phyloP scores from a whole-genome alignment of 2,797 vertebrate species.

The Myripristis jacobus region DNA sequence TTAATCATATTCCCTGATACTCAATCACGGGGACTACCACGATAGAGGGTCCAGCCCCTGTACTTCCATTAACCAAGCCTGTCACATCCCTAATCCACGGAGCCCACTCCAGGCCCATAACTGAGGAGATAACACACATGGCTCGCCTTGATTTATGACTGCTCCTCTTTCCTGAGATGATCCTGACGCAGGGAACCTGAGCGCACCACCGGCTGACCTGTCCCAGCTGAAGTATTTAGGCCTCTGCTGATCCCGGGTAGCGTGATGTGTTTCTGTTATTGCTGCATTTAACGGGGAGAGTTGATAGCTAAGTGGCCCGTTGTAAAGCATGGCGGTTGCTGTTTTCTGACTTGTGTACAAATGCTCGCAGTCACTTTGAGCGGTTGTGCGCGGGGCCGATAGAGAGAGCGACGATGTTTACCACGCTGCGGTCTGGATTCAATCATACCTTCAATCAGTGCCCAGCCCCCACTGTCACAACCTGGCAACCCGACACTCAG shows the following conservation, averaged over 20 bases:
- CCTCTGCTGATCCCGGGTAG: conserved; percentile 27
- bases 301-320: background rate
- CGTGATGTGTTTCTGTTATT: conserved; percentile 1
- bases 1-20: conserved; percentile 61
- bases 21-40: conserved; percentile 60
- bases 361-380: background rate
- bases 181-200: conserved; percentile 41
- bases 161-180: conserved; percentile 52
- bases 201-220: conserved; percentile 20
- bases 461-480: conserved; percentile 40
- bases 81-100: conserved; percentile 68
- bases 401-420: conserved; percentile 20
- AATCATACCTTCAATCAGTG: conserved; percentile 49
- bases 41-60: conserved; percentile 41
- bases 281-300: background rate
- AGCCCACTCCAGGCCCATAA: conserved; percentile 57
- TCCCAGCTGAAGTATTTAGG: conserved; percentile 19
- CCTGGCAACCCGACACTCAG: conserved; percentile 55
- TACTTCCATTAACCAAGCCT: conserved; percentile 68
- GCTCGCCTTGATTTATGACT: conserved; percentile 68
- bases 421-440: conserved; percentile 29
- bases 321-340: background rate
- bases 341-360: background rate
- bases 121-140: conserved; percentile 66
- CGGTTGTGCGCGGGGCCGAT: background rate